Base-by-base conservation (phyloP, 35 echinoderm and acorn worm genomes). In the Ptychodera flava region DNA sequence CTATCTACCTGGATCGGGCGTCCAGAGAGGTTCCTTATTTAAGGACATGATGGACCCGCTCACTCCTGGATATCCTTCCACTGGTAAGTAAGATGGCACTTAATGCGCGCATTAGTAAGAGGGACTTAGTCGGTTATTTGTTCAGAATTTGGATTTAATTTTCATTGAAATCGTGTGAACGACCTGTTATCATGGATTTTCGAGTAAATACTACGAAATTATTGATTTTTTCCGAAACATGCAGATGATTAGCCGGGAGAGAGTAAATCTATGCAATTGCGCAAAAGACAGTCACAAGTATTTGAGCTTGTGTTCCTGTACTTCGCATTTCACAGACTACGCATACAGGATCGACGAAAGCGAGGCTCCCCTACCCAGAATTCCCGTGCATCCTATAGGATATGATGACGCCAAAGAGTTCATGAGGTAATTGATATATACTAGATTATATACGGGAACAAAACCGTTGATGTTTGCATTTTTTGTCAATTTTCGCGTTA, bases 321-420 rank as follows among this genome's bases (percentile, higher is more conserved):
- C 81, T 84, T 84, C 36, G 83, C 89, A 30, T 91, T 38, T 34
- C 84, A 85, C 16, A 84, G 53, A 79, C n/a, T n/a, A n/a, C n/a
- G n/a, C n/a, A n/a, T n/a, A n/a, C n/a, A n/a, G n/a, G n/a, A n/a
- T n/a, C n/a, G 36, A 30, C 28, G 32, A 81, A 45, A 85, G 79
- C 16, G 89, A 86, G 16, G 81, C 89, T 28, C 37, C 36, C 29
- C 45, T 91, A 30, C 79, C 79, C 1, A 78, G 53, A 33, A 91
- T 91, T 31, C 89, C 89, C 0, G 89, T 91, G 30, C 89, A 91
- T 91, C 89, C 89, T 1, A 91, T 91, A 32, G 89, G 84, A 81
- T 91, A 34, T 82, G 79, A 64, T 27, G 89, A 91, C 37, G 89
- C 89, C 16, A 33, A 87, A 81, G 35, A 81, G 31, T 79, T 91